Evolutionary conservation across 2,888 invertebrate species (phyloP), one percentile per base, ranked within the genome.

Genomic region (Cosmorhoe ocellata): DNA sequence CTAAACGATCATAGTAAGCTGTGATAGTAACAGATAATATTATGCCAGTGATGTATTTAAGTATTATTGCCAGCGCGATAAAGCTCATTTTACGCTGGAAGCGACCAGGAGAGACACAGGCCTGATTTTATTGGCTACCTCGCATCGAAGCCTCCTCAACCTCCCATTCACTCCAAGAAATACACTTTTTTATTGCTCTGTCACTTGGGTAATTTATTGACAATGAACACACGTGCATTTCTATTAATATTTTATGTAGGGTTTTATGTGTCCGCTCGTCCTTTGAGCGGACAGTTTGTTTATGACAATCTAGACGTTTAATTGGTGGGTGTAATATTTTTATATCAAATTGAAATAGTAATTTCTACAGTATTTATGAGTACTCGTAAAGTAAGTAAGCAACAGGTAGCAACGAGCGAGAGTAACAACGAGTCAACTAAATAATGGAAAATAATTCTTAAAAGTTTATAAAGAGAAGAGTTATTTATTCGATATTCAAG

Each of bases 171-270:
- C 86, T 88, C 79, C 80, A 83, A 84, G 84, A 86, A 86, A 88
- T 88, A 87, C 79, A 86, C 82, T 84, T 86, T 89, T 89, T 88
- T 89, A 90, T 87, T 84, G 77, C 86, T 83, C 85, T 85, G 90
- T 90, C 90, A 89, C 89, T 88, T 68, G 71, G 78, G 81, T 90
- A 89, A 90, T 90, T 90, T 90, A 90, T 90, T 85, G 89, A 88
- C 86, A 89, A 88, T 88, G 88, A 89, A 85, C 86, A 77, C 86
- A 87, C 89, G 88, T 88, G 90, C 88, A 88, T 88, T 89, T 89
- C 89, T 89, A 89, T 90, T 89, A 89, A 89, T 89, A 89, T 89
- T 90, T 89, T 89, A 88, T 88, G 86, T 84, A 78, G 78, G 73
- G 81, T 83, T 88, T 88, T 86, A 64, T 64, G 71, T 69, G 74